Base-by-base conservation (phyloP, 2,888 invertebrate genomes). In the Cacoxenus indagator region DNA sequence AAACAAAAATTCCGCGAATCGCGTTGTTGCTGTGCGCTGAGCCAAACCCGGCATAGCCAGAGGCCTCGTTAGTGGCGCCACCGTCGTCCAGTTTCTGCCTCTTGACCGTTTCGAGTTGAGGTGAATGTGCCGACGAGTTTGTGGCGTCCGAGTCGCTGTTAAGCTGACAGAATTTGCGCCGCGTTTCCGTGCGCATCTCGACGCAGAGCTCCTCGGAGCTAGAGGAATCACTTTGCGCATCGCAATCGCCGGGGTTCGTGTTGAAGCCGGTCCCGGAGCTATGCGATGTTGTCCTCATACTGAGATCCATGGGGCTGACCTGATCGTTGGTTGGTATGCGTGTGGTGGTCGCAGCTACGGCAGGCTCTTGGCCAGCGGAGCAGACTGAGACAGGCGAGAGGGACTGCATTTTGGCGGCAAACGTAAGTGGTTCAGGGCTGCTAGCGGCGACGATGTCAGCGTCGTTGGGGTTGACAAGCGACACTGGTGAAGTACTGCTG, bases 301-400 rank as follows among this genome's bases (percentile, higher is more conserved):
- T 94, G 71, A 95, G 88, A 83, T 95, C 95, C 89, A 95, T 94
- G 1, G 95, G 94, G 76, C 92, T 91, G 71, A 94, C 94, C 83
- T 94, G 94, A 2, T 90, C 78, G 14, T 6, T 22, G 17, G 48
- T 19, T 8, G 48, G 19, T 8, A 8, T 19, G 19, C 9, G 19
- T 2, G 73, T 51, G 37, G 64, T 85, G 0, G 59, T 31, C 14
- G 54, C 4, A 17, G 89, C 6, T 1, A 65, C 31, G 2, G 55
- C 45, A 8, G 81, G 76, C 55, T 86, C 86, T 8, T 67, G 75
- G 54, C 78, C 75, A 55, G 83, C 80, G 1, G 86, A 86, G 73
- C 85, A 84, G 2, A 85, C 77, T 17, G 87, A 86, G 19, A 86
- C 85, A 11, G 86, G 86, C 24, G 87, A 87, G 43, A 87, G 77